phyloP scores from a whole-genome alignment of 2,888 invertebrate genomes.

The Tipula confusa region DNA sequence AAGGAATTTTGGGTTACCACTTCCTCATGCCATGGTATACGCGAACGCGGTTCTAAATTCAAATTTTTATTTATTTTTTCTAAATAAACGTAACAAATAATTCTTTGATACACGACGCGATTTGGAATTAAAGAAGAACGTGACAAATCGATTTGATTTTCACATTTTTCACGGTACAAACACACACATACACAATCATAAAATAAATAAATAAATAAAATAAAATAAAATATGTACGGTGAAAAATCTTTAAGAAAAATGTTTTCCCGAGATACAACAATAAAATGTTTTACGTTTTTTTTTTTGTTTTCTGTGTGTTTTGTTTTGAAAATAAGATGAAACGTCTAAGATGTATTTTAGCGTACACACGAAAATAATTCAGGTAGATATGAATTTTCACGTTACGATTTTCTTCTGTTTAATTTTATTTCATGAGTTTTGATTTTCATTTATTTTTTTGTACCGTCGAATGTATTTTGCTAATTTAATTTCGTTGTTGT shows the following conservation, averaged over 20 bases:
- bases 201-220: background rate
- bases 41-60: background rate
- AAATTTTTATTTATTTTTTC: background rate
- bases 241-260: background rate
- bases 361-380: background rate
- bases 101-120: constrained; percentile 1
- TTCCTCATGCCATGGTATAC: background rate
- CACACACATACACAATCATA: too few species aligned
- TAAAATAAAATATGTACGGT: background rate
- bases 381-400: background rate
- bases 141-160: constrained; percentile 20
- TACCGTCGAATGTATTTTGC: background rate
- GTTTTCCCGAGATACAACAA: background rate
- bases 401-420: background rate
- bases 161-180: background rate
- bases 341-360: background rate
- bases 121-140: constrained; percentile 1
- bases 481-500: background rate
- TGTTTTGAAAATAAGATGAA: background rate
- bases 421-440: constrained; percentile 6
- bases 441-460: background rate
- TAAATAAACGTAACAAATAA: constrained; percentile 25
- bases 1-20: background rate
- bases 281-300: background rate
- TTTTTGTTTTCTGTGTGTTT: background rate